Evolutionary conservation across 2,797 vertebrate species (phyloP), one percentile per base, ranked within the genome.

Genomic region (Myiotriccus ornatus): DNA sequence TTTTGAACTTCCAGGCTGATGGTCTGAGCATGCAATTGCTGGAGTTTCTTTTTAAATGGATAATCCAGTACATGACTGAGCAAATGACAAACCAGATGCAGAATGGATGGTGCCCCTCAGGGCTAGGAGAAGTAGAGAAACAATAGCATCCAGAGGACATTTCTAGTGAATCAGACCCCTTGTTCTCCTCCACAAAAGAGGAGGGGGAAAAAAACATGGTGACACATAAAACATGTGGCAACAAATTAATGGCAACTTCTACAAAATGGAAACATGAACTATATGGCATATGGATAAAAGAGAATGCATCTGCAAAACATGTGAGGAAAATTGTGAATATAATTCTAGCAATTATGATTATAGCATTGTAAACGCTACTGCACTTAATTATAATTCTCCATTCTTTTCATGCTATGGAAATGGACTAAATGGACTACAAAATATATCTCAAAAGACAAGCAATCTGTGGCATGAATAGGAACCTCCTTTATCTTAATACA

Each of bases 381-480:
- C 93, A 95, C 96, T 97, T 97, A 97, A 97, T 97, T 97, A 91
- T 94, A 90, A 94, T 81, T 94, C 50, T 80, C 90, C 84, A 39
- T 95, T 97, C 96, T 97, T 97, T 97, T 97, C 94, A 93, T 87
- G 78, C 69, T 84, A 93, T 94, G 91, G 87, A 97, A 97, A 97
- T 76, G 91, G 97, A 95, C 97, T 97, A 96, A 97, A 97, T 91
- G 95, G 95, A 95, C 96, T 71, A 81, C 94, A 96, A 97, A 97
- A 93, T 92, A 60, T 94, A 96, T 98, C 97, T 97, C 94, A 95
- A 97, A 97, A 97, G 95, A 96, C 80, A 95, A 96, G 85, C 96
- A 96, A 97, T 97, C 96, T 96, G 94, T 85, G 80, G 49, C 68
- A 88, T 97, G 96, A 97, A 96, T 91, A 97, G 94, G 95, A 96